A percentile compares a stretch with the other conserved stretches of the same genome.
Conservation (phyloP, 2,888 invertebrate species). For the Eupithecia inturbata region DNA sequence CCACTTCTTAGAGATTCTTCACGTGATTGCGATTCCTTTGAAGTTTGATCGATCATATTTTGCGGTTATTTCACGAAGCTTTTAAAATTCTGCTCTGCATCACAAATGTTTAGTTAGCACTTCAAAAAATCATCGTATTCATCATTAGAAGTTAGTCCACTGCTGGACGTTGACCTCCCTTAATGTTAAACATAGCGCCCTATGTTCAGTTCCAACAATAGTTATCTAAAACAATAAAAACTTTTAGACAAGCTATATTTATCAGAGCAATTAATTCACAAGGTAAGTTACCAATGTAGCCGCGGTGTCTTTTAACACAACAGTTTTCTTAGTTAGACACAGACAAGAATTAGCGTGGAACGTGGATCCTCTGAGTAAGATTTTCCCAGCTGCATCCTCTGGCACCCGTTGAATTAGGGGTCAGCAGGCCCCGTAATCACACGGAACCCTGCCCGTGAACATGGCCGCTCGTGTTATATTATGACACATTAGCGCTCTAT, state of each 20-base stretch:
- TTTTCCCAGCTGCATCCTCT: constrained; percentile 35
- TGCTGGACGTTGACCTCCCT: not conserved
- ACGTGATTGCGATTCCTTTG: constrained; percentile 27
- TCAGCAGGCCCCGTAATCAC: constrained; percentile 53
- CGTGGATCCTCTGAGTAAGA: constrained; percentile 15
- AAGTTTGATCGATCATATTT: constrained; percentile 35
- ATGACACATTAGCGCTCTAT: constrained; percentile 79
- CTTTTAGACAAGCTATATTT: not conserved
- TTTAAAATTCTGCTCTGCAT: not conserved
- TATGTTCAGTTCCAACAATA: not conserved
- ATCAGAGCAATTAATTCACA: not conserved
- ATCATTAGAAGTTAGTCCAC: not conserved
- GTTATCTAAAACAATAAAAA: not conserved
- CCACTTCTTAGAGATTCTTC: constrained; percentile 31
- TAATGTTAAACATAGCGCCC: not conserved
- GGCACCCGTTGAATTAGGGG: constrained; percentile 48
- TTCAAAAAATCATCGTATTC: not conserved
- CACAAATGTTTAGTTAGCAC: not conserved
- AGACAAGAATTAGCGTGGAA: not conserved
- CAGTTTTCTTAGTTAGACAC: not conserved
- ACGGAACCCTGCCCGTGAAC: constrained; percentile 54
- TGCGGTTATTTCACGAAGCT: constrained; percentile 10
- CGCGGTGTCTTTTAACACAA: not conserved
- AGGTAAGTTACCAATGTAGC: not conserved
- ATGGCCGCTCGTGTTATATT: constrained; percentile 57